Conservation (phyloP, 2,113 vertebrate genomes). For the Lepidothrix coronata region DNA sequence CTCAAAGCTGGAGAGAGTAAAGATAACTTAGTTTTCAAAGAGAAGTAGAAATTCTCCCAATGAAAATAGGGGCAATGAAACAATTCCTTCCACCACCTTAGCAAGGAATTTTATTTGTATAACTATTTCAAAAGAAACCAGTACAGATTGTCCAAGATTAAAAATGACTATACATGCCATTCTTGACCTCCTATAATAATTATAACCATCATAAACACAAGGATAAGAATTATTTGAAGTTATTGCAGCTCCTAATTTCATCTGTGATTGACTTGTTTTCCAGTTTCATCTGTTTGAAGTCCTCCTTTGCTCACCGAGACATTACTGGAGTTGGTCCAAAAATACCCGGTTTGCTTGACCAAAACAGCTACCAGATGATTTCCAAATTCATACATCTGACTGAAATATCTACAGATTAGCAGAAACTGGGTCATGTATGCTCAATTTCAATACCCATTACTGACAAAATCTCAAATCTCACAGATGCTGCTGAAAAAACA, state of each 20-base stretch:
- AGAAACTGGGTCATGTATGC: background rate
- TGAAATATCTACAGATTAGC: background rate
- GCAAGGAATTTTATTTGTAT: background rate
- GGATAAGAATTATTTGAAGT: background rate
- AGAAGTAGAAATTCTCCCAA: background rate
- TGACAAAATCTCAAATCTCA: background rate
- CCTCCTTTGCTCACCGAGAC: background rate
- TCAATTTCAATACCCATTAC: background rate
- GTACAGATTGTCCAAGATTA: background rate
- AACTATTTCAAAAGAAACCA: background rate
- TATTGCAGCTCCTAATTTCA: background rate
- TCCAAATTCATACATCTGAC: background rate
- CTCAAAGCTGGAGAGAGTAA: background rate
- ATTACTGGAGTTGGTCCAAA: background rate
- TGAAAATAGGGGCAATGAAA: background rate
- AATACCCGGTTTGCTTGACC: background rate
- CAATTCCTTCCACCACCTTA: background rate
- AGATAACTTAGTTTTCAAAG: background rate
- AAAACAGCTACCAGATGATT: background rate
- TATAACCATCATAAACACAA: background rate
- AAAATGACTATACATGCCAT: background rate
- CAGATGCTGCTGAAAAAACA: background rate
- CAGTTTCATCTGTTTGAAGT: background rate
- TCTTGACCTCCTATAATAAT: background rate
- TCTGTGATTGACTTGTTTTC: background rate